phyloP scores from a whole-genome alignment of 2,113 vertebrate species.

The Aptenodytes forsteri region DNA sequence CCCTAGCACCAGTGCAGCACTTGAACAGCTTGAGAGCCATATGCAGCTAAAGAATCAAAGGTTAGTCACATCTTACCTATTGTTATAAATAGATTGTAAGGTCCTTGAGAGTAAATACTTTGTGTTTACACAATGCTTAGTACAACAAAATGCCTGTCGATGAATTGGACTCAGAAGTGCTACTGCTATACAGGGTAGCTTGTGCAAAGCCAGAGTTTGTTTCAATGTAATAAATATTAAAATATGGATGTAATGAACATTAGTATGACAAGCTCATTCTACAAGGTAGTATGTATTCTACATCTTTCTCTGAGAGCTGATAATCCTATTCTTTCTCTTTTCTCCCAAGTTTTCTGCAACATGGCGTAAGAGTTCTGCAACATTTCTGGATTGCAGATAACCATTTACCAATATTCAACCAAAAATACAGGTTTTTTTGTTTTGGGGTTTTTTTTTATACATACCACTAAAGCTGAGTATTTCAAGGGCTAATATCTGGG shows the following conservation, averaged over 20 bases:
- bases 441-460: neutral
- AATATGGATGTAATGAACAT: neutral
- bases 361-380: neutral
- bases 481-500: neutral
- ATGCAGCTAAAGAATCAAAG: slow-evolving; percentile 28
- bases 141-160: neutral
- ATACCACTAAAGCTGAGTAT: neutral
- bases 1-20: neutral
- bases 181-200: neutral
- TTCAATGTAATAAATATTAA: neutral
- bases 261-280: neutral
- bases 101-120: neutral
- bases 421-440: accelerated
- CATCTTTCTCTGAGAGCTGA: neutral
- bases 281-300: neutral
- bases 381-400: neutral
- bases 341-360: neutral
- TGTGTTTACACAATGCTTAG: neutral
- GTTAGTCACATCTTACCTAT: neutral
- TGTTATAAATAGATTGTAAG: neutral
- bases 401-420: neutral
- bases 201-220: neutral
- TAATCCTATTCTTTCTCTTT: neutral
- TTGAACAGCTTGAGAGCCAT: slow-evolving; percentile 20
- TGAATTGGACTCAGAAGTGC: neutral